Evolutionary conservation across 2,113 vertebrate genomes (phyloP).

Genomic region (Cephalopholis sonnerati): DNA sequence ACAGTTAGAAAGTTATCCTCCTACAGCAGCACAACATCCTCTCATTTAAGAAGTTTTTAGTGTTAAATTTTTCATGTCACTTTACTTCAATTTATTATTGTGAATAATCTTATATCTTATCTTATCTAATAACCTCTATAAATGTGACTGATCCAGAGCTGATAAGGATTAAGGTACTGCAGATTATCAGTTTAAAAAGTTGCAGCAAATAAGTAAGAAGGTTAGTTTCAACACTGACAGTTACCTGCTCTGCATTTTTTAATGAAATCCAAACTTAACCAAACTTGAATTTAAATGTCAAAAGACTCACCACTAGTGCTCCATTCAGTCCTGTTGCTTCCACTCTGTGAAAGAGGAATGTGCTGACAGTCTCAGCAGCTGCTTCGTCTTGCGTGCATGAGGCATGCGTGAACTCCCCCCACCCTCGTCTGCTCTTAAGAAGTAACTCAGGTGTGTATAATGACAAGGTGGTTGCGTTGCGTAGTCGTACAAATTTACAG

Average conservation of each 20-base stretch:
- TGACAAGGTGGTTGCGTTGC: too few species aligned
- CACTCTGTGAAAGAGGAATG: constrained; percentile 33
- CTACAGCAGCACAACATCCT: not conserved
- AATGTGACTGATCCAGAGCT: not conserved
- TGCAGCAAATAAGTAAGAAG: not conserved
- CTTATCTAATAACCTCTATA: not conserved
- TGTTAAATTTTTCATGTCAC: too few species aligned
- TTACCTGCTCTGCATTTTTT: not conserved
- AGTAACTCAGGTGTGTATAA: constrained; percentile 7
- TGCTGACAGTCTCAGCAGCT: constrained; percentile 48
- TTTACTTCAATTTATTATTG: not conserved
- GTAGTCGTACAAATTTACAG: not conserved
- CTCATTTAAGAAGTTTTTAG: not conserved
- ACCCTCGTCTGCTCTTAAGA: not conserved
- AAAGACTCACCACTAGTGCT: constrained; percentile 53
- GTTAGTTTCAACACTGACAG: not conserved
- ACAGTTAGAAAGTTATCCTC: too few species aligned
- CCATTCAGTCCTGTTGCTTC: constrained; percentile 13
- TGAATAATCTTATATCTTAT: not conserved
- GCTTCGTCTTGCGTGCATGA: not conserved
- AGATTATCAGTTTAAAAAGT: not conserved
- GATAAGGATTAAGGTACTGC: not conserved
- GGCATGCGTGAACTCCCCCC: not conserved
- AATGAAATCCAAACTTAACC: too few species aligned
- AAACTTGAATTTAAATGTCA: not conserved